Evolutionary conservation across 2,113 vertebrate genomes (phyloP), one percentile per base, ranked within the genome.

Genomic region (Ceyx cyanopectus): DNA sequence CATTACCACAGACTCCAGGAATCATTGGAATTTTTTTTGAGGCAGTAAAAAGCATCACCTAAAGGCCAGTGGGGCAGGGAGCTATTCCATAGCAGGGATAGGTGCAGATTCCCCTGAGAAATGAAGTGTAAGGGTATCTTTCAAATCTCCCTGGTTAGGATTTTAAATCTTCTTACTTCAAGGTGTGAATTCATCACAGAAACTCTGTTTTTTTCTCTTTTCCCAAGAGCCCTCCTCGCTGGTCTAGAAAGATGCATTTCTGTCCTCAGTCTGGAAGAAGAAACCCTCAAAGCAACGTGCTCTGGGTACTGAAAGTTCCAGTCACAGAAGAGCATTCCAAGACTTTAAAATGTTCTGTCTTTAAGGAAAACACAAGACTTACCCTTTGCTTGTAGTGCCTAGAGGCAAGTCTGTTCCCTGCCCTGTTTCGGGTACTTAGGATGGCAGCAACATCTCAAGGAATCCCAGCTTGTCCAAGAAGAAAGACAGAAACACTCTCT

Each of bases 381-480:
- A 54, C 40, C 60, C 30, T 87, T 85, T 70, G 32, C 37, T 80
- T 37, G 34, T 66, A 77, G 76, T 74, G 85, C 81, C 93, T 73
- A 56, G 32, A 73, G 81, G 72, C 67, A 91, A 77, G 37, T 66
- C 60, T 58, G 60, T 56, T 77, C 79, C 87, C 65, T 78, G 85
- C 37, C 65, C 61, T 63, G 40, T 17, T 94, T 16, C 78, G 85
- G 77, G 61, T 66, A 88, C 34, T 56, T 2, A 23, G 27, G 26
- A 67, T 46, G 73, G 83, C 83, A 90, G 79, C 34, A 51, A 20
- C 10, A 40, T 67, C 85, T 85, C 51, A 30, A 43, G 29, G 45
- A 70, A 95, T 81, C 67, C 80, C 73, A 87, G 53, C 48, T 81
- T 72, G 68, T 74, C 48, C 73, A 88, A 65, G 83, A 75, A 83